Base-by-base conservation (phyloP, 2,113 vertebrate species). In the Lophius piscatorius region DNA sequence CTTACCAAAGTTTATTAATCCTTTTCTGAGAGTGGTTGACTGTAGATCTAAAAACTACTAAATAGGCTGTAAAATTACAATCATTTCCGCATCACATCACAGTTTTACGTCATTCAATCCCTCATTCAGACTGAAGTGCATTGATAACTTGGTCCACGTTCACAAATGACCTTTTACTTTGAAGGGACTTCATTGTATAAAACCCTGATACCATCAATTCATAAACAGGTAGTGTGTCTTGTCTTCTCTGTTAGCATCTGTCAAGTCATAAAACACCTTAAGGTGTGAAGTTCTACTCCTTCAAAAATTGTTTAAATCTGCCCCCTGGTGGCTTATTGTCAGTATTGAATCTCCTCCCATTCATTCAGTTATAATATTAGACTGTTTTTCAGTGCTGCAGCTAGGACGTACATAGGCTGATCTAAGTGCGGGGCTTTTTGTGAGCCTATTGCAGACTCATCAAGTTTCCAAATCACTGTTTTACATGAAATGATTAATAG, bases 271-370 rank as follows among this genome's bases (percentile, higher is more conserved):
- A 74, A 82, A 67, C 63, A 74, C 72, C 69, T 21, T 1, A 5
- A 74, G 74, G 66, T 76, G 83, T 80, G 71, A 86, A 58, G 36
- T 54, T 44, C 3, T 36, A 1, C 31, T 20, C 35, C 12, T 59
- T 64, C 35, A 33, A 67, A 76, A 36, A 60, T 44, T 1, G 84
- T 74, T 73, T 41, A 14, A 71, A 63, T 59, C 86, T 84, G 86
- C 88, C 88, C 83, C 69, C 84, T 88, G 62, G 77, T 87, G 86
- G 86, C 44, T 23, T 4, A 49, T 11, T 31, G 33, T 63, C 21
- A 65, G 76, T 51, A 80, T 22, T 83, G 44, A 84, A 87, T 14
- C 41, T 9, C 5, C 3, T 16, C n/a, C 3, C 4, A 9, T n/a
- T 17, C 6, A 12, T 48, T 48, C 58, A 65, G 8, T 42, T 29